These are phyloP conservation scores for Carcina quercana DNA, from an alignment of 2,888 invertebrate species.

Conservation along the genomic window DNA sequence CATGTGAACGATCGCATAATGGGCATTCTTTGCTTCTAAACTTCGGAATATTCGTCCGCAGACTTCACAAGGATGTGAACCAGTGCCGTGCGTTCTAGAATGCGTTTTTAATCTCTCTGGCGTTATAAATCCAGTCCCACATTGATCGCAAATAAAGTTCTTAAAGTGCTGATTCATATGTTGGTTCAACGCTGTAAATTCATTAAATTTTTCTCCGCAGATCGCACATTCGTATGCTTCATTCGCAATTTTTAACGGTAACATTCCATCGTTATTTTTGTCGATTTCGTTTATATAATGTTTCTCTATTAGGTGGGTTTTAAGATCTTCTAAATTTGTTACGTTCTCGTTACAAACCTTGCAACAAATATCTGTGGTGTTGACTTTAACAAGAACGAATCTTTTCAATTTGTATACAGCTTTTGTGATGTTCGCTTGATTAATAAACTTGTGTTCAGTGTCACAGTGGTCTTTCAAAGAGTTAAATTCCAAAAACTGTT, in stretches of 20 bases:
- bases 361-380: constrained; percentile 46
- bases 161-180: constrained; percentile 64
- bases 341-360: constrained; percentile 39
- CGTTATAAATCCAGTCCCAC: constrained; percentile 57
- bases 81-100: constrained; percentile 48
- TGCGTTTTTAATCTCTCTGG: constrained; percentile 51
- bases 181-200: constrained; percentile 52
- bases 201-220: constrained; percentile 40
- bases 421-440: constrained; percentile 27
- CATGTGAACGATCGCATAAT: constrained; percentile 63
- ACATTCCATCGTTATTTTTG: constrained; percentile 37
- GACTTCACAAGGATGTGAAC: constrained; percentile 50
- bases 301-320: constrained; percentile 37
- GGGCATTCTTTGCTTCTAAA: constrained; percentile 57
- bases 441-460: constrained; percentile 27
- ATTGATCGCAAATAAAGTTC: constrained; percentile 60
- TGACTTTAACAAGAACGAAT: constrained; percentile 51
- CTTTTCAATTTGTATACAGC: constrained; percentile 43
- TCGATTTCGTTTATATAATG: constrained; percentile 40
- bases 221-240: constrained; percentile 43
- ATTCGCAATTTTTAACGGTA: constrained; percentile 46
- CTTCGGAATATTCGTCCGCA: constrained; percentile 68
- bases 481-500: constrained; percentile 40
- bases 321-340: constrained; percentile 32
- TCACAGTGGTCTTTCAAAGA: constrained; percentile 37